Conservation (phyloP, 2,797 vertebrate genomes). For the Aphelocoma californica region DNA sequence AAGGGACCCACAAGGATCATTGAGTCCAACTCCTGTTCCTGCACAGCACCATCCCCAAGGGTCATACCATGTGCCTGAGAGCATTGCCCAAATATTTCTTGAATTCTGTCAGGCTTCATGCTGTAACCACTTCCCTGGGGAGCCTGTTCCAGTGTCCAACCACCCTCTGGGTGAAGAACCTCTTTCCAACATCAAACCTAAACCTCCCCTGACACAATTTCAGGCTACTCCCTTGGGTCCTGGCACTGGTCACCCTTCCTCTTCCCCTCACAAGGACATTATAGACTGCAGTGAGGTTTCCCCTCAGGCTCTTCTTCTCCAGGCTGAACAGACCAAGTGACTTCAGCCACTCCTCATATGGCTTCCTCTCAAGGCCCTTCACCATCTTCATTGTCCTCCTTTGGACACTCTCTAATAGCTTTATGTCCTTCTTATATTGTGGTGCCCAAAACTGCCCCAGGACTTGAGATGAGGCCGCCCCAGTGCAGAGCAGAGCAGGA, state of each 20-base stretch:
- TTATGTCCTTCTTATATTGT: not conserved
- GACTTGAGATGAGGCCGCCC: rapidly evolving
- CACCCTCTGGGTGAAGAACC: not conserved
- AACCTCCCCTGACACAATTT: not conserved
- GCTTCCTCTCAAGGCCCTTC: not conserved
- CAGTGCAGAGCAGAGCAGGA: not conserved
- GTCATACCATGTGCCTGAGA: not conserved
- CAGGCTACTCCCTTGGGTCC: not conserved
- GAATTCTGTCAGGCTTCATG: not conserved
- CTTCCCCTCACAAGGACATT: not conserved
- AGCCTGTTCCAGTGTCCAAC: not conserved
- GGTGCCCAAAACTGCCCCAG: rapidly evolving
- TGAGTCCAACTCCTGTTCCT: not conserved
- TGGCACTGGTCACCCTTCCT: not conserved
- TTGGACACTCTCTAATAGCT: not conserved
- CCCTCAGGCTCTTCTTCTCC: not conserved
- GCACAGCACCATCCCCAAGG: not conserved
- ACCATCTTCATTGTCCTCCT: not conserved
- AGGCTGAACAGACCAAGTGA: not conserved
- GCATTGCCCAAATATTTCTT: not conserved
- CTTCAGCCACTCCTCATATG: not conserved
- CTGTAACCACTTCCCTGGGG: not conserved
- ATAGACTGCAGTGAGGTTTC: not conserved
- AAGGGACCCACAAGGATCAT: not conserved
- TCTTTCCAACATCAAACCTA: not conserved